phyloP scores from a whole-genome alignment of 92 coral and sea anemone species.

The Scolanthus callimorphus region DNA sequence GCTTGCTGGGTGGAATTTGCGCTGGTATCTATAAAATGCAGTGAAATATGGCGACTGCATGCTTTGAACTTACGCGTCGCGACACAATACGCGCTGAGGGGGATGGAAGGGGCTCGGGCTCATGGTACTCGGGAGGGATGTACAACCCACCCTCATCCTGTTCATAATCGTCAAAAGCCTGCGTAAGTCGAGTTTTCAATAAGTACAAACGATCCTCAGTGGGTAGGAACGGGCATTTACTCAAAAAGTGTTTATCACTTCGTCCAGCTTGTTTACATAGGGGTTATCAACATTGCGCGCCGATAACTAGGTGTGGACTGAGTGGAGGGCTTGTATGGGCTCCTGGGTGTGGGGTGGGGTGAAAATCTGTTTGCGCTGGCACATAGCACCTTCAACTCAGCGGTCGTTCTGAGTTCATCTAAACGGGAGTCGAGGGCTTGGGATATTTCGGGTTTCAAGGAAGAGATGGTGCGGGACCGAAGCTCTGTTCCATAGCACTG shows the following conservation, averaged over 20 bases:
- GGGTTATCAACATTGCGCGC: background rate
- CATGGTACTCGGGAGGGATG: background rate
- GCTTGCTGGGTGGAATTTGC: too few relatives aligned
- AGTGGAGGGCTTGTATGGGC: too few relatives aligned
- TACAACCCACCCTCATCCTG: slow-evolving; percentile 3
- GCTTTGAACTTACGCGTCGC: slow-evolving; percentile 6
- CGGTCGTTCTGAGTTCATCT: slow-evolving; percentile 28
- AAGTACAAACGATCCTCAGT: slow-evolving; percentile 31
- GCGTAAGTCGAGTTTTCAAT: slow-evolving; percentile 21
- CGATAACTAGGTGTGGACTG: background rate
- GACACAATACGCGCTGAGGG: slow-evolving; percentile 16
- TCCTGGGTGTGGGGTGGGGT: too few relatives aligned
- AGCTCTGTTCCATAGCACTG: too few relatives aligned
- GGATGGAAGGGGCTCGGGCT: slow-evolving; percentile 1
- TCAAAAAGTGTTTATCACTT: slow-evolving; percentile 30
- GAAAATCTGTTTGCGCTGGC: too few relatives aligned
- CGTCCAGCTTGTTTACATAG: slow-evolving; percentile 6
- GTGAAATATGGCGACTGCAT: too few relatives aligned
- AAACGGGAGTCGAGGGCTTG: slow-evolving; percentile 47
- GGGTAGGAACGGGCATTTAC: slow-evolving; percentile 49
- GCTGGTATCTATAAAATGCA: too few relatives aligned
- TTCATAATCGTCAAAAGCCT: slow-evolving; percentile 22
- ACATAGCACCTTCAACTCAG: too few relatives aligned
- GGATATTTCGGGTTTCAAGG: too few relatives aligned
- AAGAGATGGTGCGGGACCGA: too few relatives aligned